These are phyloP conservation scores for Typhlichthys subterraneus DNA, from an alignment of 2,797 vertebrate species.

Conservation along the genomic window DNA sequence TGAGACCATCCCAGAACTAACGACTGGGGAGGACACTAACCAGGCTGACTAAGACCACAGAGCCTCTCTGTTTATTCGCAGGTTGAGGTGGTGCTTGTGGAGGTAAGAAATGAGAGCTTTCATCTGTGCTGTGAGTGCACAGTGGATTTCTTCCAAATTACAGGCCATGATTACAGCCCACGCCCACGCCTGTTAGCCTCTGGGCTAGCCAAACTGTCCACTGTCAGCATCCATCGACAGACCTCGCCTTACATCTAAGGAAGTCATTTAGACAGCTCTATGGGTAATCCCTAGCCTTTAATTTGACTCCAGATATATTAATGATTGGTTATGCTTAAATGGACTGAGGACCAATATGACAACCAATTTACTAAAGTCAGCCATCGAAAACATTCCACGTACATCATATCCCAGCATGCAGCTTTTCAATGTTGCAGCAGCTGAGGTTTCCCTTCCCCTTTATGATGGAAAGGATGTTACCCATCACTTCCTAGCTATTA, in stretches of 20 bases:
- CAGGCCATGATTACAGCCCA: slow-evolving; percentile 72
- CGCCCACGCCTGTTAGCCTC: slow-evolving; percentile 43
- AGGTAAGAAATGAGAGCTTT: slow-evolving; percentile 61
- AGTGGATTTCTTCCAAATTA: slow-evolving; percentile 77
- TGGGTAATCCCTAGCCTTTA: slow-evolving; percentile 32
- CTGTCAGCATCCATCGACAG: slow-evolving; percentile 57
- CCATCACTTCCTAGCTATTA: slow-evolving; percentile 81
- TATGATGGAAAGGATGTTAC: slow-evolving; percentile 73
- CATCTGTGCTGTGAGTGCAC: slow-evolving; percentile 65
- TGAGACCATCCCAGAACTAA: slow-evolving; percentile 69
- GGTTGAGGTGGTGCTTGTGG: slow-evolving; percentile 46
- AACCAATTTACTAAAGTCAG: slow-evolving; percentile 38
- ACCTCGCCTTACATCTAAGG: slow-evolving; percentile 61
- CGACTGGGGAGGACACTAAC: slow-evolving; percentile 66
- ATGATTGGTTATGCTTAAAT: slow-evolving; percentile 16
- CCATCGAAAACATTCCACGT: slow-evolving; percentile 46
- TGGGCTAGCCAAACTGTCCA: slow-evolving; percentile 59
- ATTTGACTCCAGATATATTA: slow-evolving; percentile 8
- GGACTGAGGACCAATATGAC: slow-evolving; percentile 18
- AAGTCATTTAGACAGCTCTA: slow-evolving; percentile 52
- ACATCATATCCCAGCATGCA: slow-evolving; percentile 50
- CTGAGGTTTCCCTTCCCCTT: slow-evolving; percentile 53
- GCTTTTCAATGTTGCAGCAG: slow-evolving; percentile 47
- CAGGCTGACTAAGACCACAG: slow-evolving; percentile 61
- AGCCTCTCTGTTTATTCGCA: slow-evolving; percentile 62